These are phyloP conservation scores for Pagrus major DNA, from an alignment of 2,113 vertebrate genomes.

Conservation along the genomic window DNA sequence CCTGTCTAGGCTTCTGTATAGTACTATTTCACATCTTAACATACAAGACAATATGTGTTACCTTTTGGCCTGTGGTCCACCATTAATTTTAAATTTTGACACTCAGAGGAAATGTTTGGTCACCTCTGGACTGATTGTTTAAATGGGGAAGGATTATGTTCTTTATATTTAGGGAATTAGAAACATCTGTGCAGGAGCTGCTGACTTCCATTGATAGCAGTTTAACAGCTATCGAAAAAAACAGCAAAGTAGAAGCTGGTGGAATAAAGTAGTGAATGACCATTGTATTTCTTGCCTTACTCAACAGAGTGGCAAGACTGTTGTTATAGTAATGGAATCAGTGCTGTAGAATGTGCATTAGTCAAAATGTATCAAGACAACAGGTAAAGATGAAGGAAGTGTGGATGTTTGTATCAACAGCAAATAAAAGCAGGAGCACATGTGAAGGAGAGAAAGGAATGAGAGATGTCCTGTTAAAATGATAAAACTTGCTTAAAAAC, in stretches of 20 bases:
- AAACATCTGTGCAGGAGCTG: background rate
- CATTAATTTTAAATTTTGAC: no score
- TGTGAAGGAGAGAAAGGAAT: background rate
- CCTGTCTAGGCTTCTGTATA: no score
- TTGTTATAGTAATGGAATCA: background rate
- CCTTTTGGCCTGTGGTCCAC: no score
- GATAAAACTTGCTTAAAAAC: background rate
- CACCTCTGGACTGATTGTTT: background rate
- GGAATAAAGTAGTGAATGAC: background rate
- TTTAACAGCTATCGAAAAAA: background rate
- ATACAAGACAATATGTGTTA: no score
- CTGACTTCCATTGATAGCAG: background rate
- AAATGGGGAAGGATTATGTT: background rate
- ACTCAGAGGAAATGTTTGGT: no score
- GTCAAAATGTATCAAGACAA: background rate
- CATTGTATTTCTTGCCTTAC: background rate
- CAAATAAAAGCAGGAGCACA: background rate
- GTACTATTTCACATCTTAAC: no score
- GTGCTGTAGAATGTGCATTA: background rate
- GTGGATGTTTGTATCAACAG: background rate
- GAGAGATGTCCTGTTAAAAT: background rate
- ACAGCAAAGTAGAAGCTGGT: background rate
- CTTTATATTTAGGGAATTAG: background rate
- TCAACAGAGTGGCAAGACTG: background rate
- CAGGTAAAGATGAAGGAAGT: background rate